Base-by-base conservation (phyloP, 2,888 invertebrate species). In the Mythimna impura region DNA sequence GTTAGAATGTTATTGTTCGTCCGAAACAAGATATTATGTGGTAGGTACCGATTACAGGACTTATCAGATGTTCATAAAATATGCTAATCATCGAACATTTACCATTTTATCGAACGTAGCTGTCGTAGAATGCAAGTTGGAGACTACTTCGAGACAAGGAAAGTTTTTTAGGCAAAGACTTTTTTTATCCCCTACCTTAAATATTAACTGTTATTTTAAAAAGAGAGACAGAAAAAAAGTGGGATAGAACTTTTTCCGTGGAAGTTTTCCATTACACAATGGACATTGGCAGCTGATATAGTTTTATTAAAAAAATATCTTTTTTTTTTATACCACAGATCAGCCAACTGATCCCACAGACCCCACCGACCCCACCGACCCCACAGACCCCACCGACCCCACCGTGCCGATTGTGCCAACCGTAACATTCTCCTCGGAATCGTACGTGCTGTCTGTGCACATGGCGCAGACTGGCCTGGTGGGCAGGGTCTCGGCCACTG, bases 401-500 rank as follows among this genome's bases (percentile, higher is more conserved):
- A 93, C 87, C 52, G 78, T 43, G 34, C 88, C 91, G 34, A 71
- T 69, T 12, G 74, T 80, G 3, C 93, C 94, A 2, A 78, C 85
- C 2, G 91, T 96, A 6, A 84, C 89, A 17, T 95, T 96, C 81
- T 87, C 84, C 12, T 90, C 93, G 3, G 52, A 89, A 0, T 90
- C 90, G 0, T 96, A 95, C 81, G 87, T 87, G 43, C 43, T 95
- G 1, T 87, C 86, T 54, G 90, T 91, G n/a, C 89, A 91, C 14
- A 86, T 89, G 36, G 79, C 82, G 0, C 93, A 93, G 61, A 91
- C 89, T 0, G 96, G 96, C 0, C 22, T 88, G 5, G 80, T 94
- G 3, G 95, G 94, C 7, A 84, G 80, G 52, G 94, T 95, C 12
- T 74, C 81, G 7, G 96, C 96, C 2, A 87, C 89, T n/a, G 90